These are phyloP conservation scores for Hypothenemus hampei DNA, from an alignment of 1,140 invertebrate genomes.

Conservation along the genomic window DNA sequence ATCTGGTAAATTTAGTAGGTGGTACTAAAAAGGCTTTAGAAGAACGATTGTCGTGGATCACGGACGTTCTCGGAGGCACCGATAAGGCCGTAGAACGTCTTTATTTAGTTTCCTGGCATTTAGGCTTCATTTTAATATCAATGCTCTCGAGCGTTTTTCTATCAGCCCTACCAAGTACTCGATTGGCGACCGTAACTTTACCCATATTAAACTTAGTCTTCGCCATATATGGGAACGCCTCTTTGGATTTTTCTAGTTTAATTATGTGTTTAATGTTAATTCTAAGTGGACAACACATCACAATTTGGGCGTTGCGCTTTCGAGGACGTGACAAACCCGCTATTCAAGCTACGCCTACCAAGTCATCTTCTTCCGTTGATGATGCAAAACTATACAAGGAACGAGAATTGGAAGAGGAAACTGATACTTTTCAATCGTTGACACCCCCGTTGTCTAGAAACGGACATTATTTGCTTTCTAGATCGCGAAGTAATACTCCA, in stretches of 20 bases:
- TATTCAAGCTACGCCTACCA: no score
- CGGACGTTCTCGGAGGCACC: constrained; percentile 47
- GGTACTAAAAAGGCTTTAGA: constrained; percentile 51
- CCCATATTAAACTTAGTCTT: constrained; percentile 39
- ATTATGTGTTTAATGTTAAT: no score
- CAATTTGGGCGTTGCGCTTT: no score
- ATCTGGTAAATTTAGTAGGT: constrained; percentile 51
- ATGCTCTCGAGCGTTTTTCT: constrained; percentile 43
- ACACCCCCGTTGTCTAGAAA: constrained; percentile 40
- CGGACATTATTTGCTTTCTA: constrained; percentile 27
- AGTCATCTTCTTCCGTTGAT: no score
- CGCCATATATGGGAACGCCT: constrained; percentile 28
- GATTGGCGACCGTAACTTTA: constrained; percentile 34
- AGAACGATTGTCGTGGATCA: constrained; percentile 54
- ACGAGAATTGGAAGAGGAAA: no score
- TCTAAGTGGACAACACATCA: no score
- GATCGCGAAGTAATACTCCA: constrained; percentile 38
- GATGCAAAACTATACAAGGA: no score
- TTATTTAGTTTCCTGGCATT: constrained; percentile 39
- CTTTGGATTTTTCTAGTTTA: constrained; percentile 29
- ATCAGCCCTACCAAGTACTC: constrained; percentile 30
- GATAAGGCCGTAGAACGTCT: constrained; percentile 40
- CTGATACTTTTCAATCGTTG: constrained; percentile 26
- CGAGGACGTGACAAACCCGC: no score
- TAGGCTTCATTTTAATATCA: constrained; percentile 36